phyloP scores from a whole-genome alignment of 2,888 invertebrate genomes.

The Tachina lurida region DNA sequence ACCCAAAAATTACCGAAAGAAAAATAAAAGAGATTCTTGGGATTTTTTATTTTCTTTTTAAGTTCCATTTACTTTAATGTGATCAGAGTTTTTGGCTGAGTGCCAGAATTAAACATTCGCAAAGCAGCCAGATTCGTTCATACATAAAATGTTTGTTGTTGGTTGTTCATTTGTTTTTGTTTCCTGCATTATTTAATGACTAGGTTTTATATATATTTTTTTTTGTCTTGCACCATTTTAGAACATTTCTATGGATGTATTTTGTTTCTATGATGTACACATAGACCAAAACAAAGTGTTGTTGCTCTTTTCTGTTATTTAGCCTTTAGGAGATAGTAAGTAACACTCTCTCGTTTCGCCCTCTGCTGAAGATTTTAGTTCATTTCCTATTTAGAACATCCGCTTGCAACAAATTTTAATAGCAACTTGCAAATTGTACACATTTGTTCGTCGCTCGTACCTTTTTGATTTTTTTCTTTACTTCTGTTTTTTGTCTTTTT shows the following conservation, averaged over 20 bases:
- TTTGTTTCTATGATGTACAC: not conserved
- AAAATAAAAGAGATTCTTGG: conserved; percentile 46
- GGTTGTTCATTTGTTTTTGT: conserved; percentile 4
- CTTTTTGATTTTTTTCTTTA: conserved; percentile 16
- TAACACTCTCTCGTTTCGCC: not conserved
- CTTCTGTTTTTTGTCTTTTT: conserved; percentile 8
- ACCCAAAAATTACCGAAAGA: conserved; percentile 56
- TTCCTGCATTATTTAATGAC: conserved; percentile 59
- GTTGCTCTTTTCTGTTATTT: conserved; percentile 3
- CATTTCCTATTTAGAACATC: conserved; percentile 52
- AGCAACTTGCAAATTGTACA: not conserved
- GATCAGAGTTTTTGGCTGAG: conserved; percentile 64
- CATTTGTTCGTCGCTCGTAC: not conserved
- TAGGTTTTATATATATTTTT: conserved; percentile 26
- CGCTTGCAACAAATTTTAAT: conserved; percentile 24
- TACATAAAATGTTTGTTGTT: conserved; percentile 23
- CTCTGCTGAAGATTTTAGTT: conserved; percentile 22
- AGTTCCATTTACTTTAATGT: conserved; percentile 67
- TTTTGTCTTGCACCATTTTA: conserved; percentile 1
- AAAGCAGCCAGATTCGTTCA: conserved; percentile 32
- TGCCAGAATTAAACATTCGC: conserved; percentile 51
- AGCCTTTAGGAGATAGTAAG: not conserved
- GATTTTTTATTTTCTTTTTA: not conserved
- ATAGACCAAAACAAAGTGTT: conserved; percentile 3
- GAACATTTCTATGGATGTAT: conserved; percentile 44